phyloP scores from a whole-genome alignment of 2,797 vertebrate species.

The Yasuhikotakia modesta region DNA sequence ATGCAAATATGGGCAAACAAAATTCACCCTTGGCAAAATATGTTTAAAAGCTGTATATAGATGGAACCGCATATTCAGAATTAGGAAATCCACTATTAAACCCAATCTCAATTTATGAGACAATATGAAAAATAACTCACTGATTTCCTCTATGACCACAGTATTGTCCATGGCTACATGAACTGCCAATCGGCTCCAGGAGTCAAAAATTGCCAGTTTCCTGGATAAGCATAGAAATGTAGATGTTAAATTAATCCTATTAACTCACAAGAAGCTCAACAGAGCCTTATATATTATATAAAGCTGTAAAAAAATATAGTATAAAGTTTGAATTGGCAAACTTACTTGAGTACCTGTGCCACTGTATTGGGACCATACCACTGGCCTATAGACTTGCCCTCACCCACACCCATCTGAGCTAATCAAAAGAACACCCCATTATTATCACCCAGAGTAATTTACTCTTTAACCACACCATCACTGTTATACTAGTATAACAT shows the following conservation, averaged over 20 bases:
- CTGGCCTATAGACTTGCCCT: constrained; percentile 97
- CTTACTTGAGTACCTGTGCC: constrained; percentile 97
- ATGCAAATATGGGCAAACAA: too few species aligned
- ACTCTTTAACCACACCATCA: background rate
- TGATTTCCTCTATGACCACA: constrained; percentile 95
- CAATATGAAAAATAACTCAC: constrained; percentile 78
- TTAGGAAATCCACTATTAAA: background rate
- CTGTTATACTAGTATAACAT: background rate
- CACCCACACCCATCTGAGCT: constrained; percentile 99
- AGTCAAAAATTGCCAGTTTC: constrained; percentile 94
- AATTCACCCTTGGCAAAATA: too few species aligned
- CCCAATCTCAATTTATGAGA: background rate
- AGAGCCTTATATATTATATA: background rate
- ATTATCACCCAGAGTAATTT: background rate
- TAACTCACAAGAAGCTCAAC: background rate
- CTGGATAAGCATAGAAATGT: constrained; percentile 66
- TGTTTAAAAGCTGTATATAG: background rate
- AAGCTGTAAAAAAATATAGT: background rate
- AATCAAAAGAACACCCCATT: constrained; percentile 56
- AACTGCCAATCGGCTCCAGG: constrained; percentile 92
- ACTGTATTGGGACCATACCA: constrained; percentile 99
- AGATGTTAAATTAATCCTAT: background rate
- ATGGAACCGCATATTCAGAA: background rate
- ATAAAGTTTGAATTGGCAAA: constrained; percentile 41
- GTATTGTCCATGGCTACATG: constrained; percentile 99